A percentile compares a stretch with the other conserved stretches of the same genome.
Conservation (phyloP, 1,140 invertebrate genomes). For the Drosophila busckii region DNA sequence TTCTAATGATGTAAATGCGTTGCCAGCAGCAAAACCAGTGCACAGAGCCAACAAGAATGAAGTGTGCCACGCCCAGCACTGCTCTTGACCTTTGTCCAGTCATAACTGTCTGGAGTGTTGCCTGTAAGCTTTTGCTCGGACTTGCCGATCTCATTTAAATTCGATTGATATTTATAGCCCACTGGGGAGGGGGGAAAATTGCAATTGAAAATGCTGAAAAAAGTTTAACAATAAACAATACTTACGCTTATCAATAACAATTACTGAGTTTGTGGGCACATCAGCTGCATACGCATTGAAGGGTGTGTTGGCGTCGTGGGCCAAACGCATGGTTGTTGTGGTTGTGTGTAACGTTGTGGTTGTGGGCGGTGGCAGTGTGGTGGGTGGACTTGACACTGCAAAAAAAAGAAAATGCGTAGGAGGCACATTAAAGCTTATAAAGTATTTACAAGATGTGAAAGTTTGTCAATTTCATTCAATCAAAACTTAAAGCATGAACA, state of each 20-base stretch:
- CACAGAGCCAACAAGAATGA: constrained; percentile 15
- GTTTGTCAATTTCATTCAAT: constrained; percentile 1
- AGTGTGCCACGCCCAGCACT: constrained; percentile 2
- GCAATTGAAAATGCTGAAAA: background rate
- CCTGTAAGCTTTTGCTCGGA: constrained; percentile 84
- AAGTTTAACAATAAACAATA: constrained; percentile 17
- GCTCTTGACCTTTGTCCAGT: constrained; percentile 71
- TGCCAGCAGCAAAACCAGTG: constrained; percentile 17
- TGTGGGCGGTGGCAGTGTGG: constrained; percentile 72
- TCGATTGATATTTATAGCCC: constrained; percentile 85
- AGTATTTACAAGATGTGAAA: background rate
- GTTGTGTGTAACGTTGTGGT: constrained; percentile 69
- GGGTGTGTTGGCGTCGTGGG: constrained; percentile 45
- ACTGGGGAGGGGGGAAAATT: constrained; percentile 30
- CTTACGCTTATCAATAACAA: constrained; percentile 76
- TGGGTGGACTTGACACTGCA: constrained; percentile 77
- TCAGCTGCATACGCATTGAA: constrained; percentile 42
- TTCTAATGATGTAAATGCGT: constrained; percentile 21
- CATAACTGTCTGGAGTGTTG: constrained; percentile 65
- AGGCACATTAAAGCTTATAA: background rate
- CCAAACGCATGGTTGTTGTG: constrained; percentile 40
- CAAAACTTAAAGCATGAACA: too few relatives aligned
- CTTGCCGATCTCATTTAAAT: constrained; percentile 85
- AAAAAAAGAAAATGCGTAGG: background rate
- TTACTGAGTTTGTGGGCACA: constrained; percentile 66